Evolutionary conservation across 2,888 invertebrate genomes (phyloP).

Genomic region (Hypomecis atomaria): DNA sequence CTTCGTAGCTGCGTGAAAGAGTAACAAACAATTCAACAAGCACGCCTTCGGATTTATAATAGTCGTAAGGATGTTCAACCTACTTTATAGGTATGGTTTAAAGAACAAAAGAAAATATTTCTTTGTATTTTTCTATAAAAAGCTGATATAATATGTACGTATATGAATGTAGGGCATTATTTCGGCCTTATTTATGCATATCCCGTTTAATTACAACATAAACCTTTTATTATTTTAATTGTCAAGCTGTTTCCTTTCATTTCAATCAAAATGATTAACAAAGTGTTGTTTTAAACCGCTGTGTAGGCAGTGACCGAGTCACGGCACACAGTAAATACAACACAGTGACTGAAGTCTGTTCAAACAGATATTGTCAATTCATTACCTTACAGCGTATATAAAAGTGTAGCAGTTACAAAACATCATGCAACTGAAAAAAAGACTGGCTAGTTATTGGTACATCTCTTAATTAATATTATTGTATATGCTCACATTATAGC

Average conservation of each 20-base stretch:
- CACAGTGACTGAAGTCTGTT: conserved; percentile 19
- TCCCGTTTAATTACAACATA: conserved; percentile 44
- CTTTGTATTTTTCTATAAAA: neutral
- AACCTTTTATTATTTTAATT: conserved; percentile 53
- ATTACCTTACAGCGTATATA: no score
- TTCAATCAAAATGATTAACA: conserved; percentile 60
- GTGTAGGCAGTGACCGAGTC: conserved; percentile 37
- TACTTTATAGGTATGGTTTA: no score
- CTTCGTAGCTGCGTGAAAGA: no score
- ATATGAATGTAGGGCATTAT: conserved; percentile 6
- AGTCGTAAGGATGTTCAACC: no score
- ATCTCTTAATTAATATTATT: no score
- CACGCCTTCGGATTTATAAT: no score
- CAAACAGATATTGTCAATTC: neutral
- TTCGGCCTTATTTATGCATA: conserved; percentile 40
- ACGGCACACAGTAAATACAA: conserved; percentile 9
- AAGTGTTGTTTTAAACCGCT: conserved; percentile 56
- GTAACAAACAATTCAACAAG: no score
- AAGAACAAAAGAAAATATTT: no score
- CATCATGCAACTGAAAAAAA: neutral
- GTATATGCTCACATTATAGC: no score
- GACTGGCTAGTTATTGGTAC: no score
- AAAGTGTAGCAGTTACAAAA: neutral
- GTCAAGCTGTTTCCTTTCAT: conserved; percentile 54
- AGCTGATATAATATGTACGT: neutral